Evolutionary conservation across 2,113 vertebrate genomes (phyloP).

Genomic region (Lepus americanus): DNA sequence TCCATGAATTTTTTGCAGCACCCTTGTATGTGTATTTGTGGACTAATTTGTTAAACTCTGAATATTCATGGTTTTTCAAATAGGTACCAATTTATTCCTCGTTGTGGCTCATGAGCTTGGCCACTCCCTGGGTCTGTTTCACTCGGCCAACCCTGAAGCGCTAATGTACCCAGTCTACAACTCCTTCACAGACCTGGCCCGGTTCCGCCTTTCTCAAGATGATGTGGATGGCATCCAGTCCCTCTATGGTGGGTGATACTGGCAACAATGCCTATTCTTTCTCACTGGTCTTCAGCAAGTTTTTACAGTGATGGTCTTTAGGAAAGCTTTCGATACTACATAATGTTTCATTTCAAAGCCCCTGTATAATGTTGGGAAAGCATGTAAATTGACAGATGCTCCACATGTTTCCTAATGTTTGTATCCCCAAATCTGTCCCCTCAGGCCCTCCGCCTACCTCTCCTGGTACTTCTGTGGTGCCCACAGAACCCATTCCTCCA

Average conservation of each 20-base stretch:
- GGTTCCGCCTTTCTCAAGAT: constrained; percentile 87
- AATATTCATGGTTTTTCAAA: constrained; percentile 53
- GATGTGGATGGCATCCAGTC: constrained; percentile 89
- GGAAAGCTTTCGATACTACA: background rate
- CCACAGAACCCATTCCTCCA: constrained; percentile 43
- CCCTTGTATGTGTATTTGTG: background rate
- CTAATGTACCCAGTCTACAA: constrained; percentile 90
- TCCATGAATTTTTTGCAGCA: too few species aligned
- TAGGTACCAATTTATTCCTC: constrained; percentile 89
- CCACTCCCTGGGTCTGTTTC: constrained; percentile 91
- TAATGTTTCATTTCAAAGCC: background rate
- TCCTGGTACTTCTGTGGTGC: background rate
- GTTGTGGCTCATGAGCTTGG: constrained; percentile 93
- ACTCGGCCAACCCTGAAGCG: constrained; percentile 86
- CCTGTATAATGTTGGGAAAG: background rate
- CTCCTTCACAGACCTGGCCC: constrained; percentile 68
- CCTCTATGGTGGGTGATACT: constrained; percentile 88
- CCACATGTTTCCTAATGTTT: background rate
- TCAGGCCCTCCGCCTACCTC: constrained; percentile 71
- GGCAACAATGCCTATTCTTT: background rate
- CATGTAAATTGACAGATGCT: rapidly evolving
- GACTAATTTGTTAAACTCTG: background rate
- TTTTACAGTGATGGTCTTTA: constrained; percentile 78
- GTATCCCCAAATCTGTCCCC: background rate
- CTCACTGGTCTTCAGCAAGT: constrained; percentile 70